Evolutionary conservation across 1,140 invertebrate genomes (phyloP), one percentile per base, ranked within the genome.

Genomic region (Holotrichia oblita): DNA sequence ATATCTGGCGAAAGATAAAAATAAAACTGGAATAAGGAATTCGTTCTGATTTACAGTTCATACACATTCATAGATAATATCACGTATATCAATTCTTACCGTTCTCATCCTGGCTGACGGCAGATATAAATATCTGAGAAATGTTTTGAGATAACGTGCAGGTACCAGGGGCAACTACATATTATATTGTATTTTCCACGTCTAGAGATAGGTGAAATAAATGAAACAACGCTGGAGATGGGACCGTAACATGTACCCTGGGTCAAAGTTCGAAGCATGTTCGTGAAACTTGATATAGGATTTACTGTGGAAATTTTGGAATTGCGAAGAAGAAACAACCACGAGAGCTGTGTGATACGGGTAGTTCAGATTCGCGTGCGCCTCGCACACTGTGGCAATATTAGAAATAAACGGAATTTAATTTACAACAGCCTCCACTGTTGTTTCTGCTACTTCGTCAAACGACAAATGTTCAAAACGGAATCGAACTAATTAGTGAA

Each of bases 271-370:
- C 34, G 40, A 27, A 74, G 41, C 73, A 74, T 74, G 73, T 44
- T 74, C 73, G 73, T 44, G 73, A 74, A 74, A 74, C 40, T 74
- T 74, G 73, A 74, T 74, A 27, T 44, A 44, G 73, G 73, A 74
- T 74, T 42, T 42, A 20, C 10, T 34, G 3, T 10, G 34, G 73
- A 74, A 74, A 74, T 74, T 34, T 74, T 27, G 73, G 17, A 22
- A 74, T 27, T 40, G 73, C 73, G 10, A 40, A 41, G 40, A 22
- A 41, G 22, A 44, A 74, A 74, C 34, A 74, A 40, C 24, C 73
- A 74, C 73, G 73, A 74, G 73, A 74, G 61, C 12, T 34, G 61
- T 69, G 61, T 69, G 61, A 69, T 20, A 69, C 61, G 61, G 61
- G 61, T 69, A 22, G 61, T 69, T 69, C 61, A 20, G 22, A 69